These are phyloP conservation scores for Calidris pygmaea DNA, from an alignment of 2,113 vertebrate species.

Conservation along the genomic window DNA sequence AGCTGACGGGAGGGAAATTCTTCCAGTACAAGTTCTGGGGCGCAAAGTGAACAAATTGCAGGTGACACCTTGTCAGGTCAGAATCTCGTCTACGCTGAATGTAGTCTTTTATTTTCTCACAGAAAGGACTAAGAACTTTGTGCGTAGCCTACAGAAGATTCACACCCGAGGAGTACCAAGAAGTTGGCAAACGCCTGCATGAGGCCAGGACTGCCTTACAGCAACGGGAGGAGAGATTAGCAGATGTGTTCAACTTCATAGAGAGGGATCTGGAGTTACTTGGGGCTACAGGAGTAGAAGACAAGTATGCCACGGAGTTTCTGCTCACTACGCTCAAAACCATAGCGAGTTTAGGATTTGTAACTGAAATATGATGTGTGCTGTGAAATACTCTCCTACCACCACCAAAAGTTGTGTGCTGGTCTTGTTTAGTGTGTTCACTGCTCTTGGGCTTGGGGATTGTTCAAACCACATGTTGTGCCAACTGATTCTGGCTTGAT, in stretches of 20 bases:
- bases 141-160: slow-evolving; percentile 91
- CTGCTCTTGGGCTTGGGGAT: background rate
- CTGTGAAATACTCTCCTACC: background rate
- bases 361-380: background rate
- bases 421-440: background rate
- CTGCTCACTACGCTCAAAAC: background rate
- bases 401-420: background rate
- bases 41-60: background rate
- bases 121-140: slow-evolving; percentile 96
- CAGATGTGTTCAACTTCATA: slow-evolving; percentile 86
- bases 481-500: background rate
- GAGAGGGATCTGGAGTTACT: slow-evolving; percentile 92
- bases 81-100: background rate
- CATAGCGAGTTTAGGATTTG: background rate
- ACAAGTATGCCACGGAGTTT: slow-evolving; percentile 81
- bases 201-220: slow-evolving; percentile 92
- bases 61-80: background rate
- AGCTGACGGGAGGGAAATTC: background rate
- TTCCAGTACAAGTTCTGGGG: background rate
- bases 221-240: slow-evolving; percentile 87
- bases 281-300: slow-evolving; percentile 96
- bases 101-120: background rate
- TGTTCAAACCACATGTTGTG: background rate
- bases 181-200: slow-evolving; percentile 82
- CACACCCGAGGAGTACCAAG: slow-evolving; percentile 84